phyloP scores from a whole-genome alignment of 2,797 vertebrate species.

The Coreius guichenoti region DNA sequence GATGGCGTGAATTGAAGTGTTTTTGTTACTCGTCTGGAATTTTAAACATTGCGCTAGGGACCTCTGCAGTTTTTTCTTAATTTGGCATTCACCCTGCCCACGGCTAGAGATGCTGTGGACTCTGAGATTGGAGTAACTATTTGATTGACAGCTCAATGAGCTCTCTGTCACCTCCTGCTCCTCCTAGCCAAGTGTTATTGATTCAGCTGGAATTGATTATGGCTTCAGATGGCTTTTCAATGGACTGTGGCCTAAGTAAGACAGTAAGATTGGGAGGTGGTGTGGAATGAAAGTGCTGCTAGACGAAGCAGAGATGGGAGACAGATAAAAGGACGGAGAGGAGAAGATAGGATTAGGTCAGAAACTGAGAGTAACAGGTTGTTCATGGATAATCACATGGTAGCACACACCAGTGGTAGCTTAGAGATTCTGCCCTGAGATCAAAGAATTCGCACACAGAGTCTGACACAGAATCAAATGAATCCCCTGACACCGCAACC shows the following conservation, averaged over 20 bases:
- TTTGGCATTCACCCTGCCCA: not conserved
- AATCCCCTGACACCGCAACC: slow-evolving; percentile 57
- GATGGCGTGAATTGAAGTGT: slow-evolving; percentile 43
- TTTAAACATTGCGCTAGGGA: slow-evolving; percentile 22
- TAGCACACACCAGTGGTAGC: slow-evolving; percentile 21
- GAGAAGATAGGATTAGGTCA: slow-evolving; percentile 54
- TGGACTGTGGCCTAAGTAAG: slow-evolving; percentile 62
- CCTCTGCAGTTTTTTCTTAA: slow-evolving; percentile 12
- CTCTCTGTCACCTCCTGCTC: slow-evolving; percentile 59
- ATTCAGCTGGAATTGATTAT: slow-evolving; percentile 73
- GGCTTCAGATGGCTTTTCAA: slow-evolving; percentile 72
- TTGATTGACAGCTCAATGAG: slow-evolving; percentile 68
- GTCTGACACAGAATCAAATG: slow-evolving; percentile 56
- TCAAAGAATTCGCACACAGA: slow-evolving; percentile 49
- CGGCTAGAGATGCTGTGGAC: slow-evolving; percentile 23
- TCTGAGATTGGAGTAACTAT: slow-evolving; percentile 54
- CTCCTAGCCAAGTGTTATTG: slow-evolving; percentile 67
- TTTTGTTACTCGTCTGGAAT: slow-evolving; percentile 47
- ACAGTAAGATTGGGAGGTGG: slow-evolving; percentile 64
- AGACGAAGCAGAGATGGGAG: slow-evolving; percentile 44
- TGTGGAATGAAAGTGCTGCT: slow-evolving; percentile 51
- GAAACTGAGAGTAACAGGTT: slow-evolving; percentile 43
- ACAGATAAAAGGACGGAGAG: slow-evolving; percentile 58
- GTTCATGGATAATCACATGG: slow-evolving; percentile 51
- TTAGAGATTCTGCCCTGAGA: slow-evolving; percentile 43